Evolutionary conservation across 1,140 invertebrate genomes (phyloP).

Genomic region (Linepithema humile): DNA sequence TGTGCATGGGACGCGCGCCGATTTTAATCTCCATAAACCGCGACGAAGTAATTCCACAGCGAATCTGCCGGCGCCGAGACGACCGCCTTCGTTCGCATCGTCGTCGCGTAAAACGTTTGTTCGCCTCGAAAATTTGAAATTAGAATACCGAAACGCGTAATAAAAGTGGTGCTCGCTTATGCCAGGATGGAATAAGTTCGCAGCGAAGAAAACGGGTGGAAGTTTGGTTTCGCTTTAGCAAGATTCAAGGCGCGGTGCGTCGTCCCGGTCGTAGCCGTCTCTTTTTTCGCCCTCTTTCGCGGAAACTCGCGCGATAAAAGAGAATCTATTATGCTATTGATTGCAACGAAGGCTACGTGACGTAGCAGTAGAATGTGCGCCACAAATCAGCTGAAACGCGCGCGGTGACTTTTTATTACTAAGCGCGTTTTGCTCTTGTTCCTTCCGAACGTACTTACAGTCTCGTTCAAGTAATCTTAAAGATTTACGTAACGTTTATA

Average conservation of each 20-base stretch:
- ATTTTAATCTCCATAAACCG: slow-evolving; percentile 49
- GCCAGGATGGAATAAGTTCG: not conserved
- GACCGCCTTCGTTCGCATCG: not conserved
- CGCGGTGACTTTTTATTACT: slow-evolving; percentile 41
- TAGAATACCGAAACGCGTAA: slow-evolving; percentile 2
- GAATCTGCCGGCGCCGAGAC: not conserved
- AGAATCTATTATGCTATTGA: slow-evolving; percentile 50
- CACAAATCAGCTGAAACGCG: slow-evolving; percentile 35
- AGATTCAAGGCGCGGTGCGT: slow-evolving; percentile 11
- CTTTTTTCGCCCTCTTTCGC: slow-evolving; percentile 5
- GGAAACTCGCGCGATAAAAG: slow-evolving; percentile 45
- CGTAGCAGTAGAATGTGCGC: slow-evolving; percentile 34
- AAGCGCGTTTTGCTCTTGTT: slow-evolving; percentile 6
- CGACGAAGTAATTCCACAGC: slow-evolving; percentile 23
- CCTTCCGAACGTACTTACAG: slow-evolving; percentile 9
- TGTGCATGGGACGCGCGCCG: not conserved
- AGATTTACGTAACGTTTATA: slow-evolving; percentile 22
- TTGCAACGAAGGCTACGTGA: slow-evolving; percentile 41
- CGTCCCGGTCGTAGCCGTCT: not conserved
- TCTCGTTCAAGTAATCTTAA: slow-evolving; percentile 8
- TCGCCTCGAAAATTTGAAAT: slow-evolving; percentile 10
- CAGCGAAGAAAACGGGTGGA: not conserved
- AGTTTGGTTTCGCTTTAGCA: slow-evolving; percentile 32
- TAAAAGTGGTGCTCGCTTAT: slow-evolving; percentile 19
- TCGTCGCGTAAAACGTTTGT: not conserved